A percentile compares a stretch with the other conserved stretches of the same genome.
phyloP scores from a whole-genome alignment of 2,113 vertebrate species.

The Spea bombifrons region DNA sequence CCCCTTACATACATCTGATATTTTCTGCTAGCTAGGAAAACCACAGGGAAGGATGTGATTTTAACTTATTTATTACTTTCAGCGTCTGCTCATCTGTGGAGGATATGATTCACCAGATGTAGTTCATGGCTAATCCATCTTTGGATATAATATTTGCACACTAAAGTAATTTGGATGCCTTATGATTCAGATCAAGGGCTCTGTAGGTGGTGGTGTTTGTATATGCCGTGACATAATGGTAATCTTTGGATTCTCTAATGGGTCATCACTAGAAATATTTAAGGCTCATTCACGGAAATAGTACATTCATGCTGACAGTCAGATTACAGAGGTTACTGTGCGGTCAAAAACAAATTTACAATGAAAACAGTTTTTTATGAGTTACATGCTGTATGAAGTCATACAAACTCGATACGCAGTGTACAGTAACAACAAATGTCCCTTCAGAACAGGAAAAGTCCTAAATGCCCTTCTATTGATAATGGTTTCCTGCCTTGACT shows the following conservation, averaged over 20 bases:
- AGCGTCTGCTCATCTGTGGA: conserved; percentile 22
- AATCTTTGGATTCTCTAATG: conserved; percentile 9
- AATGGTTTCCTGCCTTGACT: too few species aligned
- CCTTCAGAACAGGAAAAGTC: too few species aligned
- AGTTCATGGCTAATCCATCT: conserved; percentile 30
- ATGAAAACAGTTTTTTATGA: too few species aligned
- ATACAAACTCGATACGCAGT: too few species aligned
- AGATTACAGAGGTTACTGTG: too few species aligned
- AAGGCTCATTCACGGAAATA: background rate
- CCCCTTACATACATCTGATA: too few species aligned
- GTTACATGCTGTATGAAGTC: too few species aligned
- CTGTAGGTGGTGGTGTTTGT: conserved; percentile 6
- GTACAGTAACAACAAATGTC: too few species aligned
- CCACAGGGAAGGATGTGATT: background rate
- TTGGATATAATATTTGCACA: conserved; percentile 32
- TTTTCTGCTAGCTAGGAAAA: too few species aligned
- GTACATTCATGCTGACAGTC: background rate
- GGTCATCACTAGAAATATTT: background rate
- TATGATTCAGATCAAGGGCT: conserved; percentile 36
- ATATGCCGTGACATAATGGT: conserved; percentile 12
- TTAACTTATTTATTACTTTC: conserved; percentile 28
- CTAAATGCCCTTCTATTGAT: too few species aligned
- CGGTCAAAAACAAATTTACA: too few species aligned
- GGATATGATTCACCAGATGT: conserved; percentile 37
- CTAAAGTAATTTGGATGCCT: conserved; percentile 17